Evolutionary conservation across 2,888 invertebrate species (phyloP), one percentile per base, ranked within the genome.

Genomic region (Drosophila acutilabella): DNA sequence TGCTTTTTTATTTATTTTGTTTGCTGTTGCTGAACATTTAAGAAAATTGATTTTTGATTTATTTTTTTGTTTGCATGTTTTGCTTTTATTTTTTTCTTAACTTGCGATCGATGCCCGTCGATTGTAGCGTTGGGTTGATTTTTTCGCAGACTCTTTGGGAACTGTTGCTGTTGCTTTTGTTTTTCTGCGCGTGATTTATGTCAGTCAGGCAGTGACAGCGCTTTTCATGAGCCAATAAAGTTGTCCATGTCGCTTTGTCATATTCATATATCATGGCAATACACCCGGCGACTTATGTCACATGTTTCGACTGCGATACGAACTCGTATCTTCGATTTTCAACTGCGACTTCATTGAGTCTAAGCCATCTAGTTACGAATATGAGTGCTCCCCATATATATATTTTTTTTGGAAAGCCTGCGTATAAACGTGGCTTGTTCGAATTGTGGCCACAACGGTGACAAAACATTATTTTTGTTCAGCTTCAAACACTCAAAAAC

Each of bases 141-240:
- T 74, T 57, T 23, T 2, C 23, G 41, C 61, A 62, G 68, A 20
- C 36, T 67, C 53, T 41, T 33, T 66, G 60, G 50, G 73, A 68
- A 59, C 76, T 66, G 69, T 80, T 65, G 66, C 45, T 62, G 57
- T 30, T 30, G 26, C 1, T 51, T 51, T 51, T 51, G 20, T 38
- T 14, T n/a, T 57, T 59, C 60, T 74, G 74, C 64, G 53, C 66
- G 81, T 88, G 85, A 86, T 86, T 86, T 86, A 86, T 86, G 80
- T 83, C 88, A 81, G 83, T 83, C 84, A 83, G 81, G 75, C 84
- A 86, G 88, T 86, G 85, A 85, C 85, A 85, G 87, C 83, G 88
- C 84, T 86, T 86, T 88, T 86, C 88, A 88, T 86, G 85, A 86
- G 88, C 85, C 88, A 86, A 86, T 86, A 86, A 86, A 86, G 85